phyloP scores from a whole-genome alignment of 2,888 invertebrate species.

The Eutolmus rufibarbis region DNA sequence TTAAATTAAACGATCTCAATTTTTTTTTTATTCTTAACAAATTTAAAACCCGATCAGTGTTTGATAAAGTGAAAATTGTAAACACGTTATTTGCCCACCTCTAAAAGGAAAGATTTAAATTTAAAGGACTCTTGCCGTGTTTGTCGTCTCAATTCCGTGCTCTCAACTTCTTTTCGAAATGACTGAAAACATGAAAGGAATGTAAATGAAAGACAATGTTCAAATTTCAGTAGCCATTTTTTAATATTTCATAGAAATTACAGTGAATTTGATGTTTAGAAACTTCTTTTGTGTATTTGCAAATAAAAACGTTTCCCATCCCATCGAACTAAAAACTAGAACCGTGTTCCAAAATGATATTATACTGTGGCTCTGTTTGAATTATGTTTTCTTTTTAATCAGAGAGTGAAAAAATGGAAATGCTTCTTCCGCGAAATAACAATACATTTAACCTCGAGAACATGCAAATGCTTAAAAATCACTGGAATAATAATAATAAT shows the following conservation, averaged over 20 bases:
- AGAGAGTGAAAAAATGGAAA: not conserved
- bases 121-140: too few relatives aligned
- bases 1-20: too few relatives aligned
- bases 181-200: not conserved
- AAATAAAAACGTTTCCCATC: not conserved
- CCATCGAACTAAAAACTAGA: not conserved
- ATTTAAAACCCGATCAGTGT: too few relatives aligned
- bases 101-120: not conserved
- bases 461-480: not conserved
- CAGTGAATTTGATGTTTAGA: conserved; percentile 45
- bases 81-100: not conserved
- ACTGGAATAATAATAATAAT: not conserved
- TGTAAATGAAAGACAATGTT: not conserved
- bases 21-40: too few relatives aligned
- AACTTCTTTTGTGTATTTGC: not conserved
- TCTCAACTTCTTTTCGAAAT: not conserved
- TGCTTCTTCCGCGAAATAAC: not conserved
- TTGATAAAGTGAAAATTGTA: too few relatives aligned
- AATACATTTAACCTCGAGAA: not conserved
- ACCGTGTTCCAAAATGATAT: not conserved
- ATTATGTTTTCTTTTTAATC: not conserved
- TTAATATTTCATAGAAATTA: conserved; percentile 49
- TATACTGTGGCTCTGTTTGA: not conserved
- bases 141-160: not conserved
- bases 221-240: conserved; percentile 37